A percentile compares a stretch with the other conserved stretches of the same genome.
Evolutionary conservation across 2,888 invertebrate genomes (phyloP).

Genomic region (Drosophila sordidapex): DNA sequence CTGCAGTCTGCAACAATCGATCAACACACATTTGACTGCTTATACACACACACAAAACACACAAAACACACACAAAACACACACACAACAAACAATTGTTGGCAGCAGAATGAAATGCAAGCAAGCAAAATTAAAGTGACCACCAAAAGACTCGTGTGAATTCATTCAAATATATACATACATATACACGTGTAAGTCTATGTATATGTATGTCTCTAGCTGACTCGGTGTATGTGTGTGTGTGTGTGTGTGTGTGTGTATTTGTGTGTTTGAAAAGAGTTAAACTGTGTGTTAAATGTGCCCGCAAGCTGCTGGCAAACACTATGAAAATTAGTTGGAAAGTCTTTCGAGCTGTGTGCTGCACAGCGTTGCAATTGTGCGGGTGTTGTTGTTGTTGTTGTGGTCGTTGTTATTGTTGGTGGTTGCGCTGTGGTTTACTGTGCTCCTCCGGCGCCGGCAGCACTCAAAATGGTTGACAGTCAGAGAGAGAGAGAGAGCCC

Average conservation of each 20-base stretch:
- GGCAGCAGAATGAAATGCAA: conserved; percentile 1
- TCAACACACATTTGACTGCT: neutral
- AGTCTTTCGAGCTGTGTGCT: conserved; percentile 29
- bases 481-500: neutral
- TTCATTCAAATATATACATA: neutral
- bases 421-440: conserved; percentile 18
- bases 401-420: neutral
- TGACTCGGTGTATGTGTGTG: neutral
- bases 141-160: conserved; percentile 31
- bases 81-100: conserved; percentile 4
- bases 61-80: neutral
- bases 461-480: conserved; percentile 61
- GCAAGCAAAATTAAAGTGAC: conserved; percentile 26
- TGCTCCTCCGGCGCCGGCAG: conserved; percentile 6
- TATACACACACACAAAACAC: neutral
- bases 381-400: neutral
- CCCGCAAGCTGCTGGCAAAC: conserved; percentile 60
- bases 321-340: conserved; percentile 67
- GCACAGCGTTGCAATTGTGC: conserved; percentile 3
- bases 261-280: conserved; percentile 42
- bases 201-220: neutral
- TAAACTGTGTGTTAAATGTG: conserved; percentile 70
- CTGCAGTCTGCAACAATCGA: neutral
- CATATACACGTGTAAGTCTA: neutral
- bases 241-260: conserved; percentile 1